Base-by-base conservation (phyloP, 2,888 invertebrate genomes). In the Xanthia icteritia region DNA sequence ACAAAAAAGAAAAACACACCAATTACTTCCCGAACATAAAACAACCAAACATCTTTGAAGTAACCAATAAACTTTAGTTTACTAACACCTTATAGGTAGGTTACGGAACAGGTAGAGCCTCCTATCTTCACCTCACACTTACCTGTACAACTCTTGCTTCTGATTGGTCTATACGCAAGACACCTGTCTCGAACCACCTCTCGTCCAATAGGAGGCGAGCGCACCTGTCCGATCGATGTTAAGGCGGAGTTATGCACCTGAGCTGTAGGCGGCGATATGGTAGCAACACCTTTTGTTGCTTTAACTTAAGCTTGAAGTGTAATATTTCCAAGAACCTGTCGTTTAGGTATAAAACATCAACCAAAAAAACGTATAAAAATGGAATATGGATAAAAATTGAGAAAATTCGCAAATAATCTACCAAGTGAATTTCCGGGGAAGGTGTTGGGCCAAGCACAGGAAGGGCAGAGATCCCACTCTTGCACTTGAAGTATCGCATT, bases 151-250 rank as follows among this genome's bases (percentile, higher is more conserved):
- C 67, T 65, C 71, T 60, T 27, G 42, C 64, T 42, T 56, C 77
- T 85, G 83, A 94, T 95, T 94, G 95, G 95, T 79, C 20, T 76
- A 42, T 17, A 15, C 39, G 13, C 56, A 87, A 88, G 90, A 89
- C 90, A 95, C 94, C 94, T 95, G 94, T 90, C 92, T 93, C 87
- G 92, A 92, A 89, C 90, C 71, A 67, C 39, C 77, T 79, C 84
- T 89, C 89, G 72, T 69, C 94, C 95, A 95, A 95, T 95, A 80
- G 81, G 82, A 45, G 76, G 73, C 42, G 76, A 75, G 85, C 89
- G 75, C 93, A 95, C 95, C 95, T 95, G 95, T 86, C 68, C 86
- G 89, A 88, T 93, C 92, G 90, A 92, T 92, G 80, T 51, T 73
- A 83, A 92, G 95, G 95, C 94, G 93, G 92, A 79, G 90, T 79